phyloP scores from a whole-genome alignment of 2,888 invertebrate species.

The Congeria kusceri region DNA sequence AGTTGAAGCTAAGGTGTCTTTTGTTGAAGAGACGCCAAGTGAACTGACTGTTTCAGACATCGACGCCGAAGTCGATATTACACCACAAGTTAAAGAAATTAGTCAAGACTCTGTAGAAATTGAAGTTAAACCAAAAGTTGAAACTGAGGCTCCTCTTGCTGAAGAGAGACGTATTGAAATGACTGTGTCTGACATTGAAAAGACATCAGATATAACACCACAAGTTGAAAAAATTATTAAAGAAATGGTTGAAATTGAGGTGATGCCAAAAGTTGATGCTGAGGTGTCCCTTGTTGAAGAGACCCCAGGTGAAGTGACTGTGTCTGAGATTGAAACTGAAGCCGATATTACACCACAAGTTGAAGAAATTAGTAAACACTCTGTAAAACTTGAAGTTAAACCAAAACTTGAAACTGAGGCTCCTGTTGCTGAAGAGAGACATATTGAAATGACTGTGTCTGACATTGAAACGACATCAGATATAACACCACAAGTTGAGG shows the following conservation, averaged over 20 bases:
- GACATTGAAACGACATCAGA: conserved; percentile 7
- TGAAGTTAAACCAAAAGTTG: conserved; percentile 10
- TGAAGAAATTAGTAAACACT: background rate
- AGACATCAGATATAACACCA: conserved; percentile 26
- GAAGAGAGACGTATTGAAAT: background rate
- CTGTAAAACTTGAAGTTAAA: conserved; percentile 21
- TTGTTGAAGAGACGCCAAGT: conserved; percentile 11
- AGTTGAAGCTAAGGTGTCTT: conserved; percentile 5
- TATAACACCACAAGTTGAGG: conserved; percentile 14
- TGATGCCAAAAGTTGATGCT: conserved; percentile 20
- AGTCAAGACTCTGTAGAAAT: conserved; percentile 10
- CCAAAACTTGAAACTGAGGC: conserved; percentile 10
- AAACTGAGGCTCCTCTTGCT: conserved; percentile 8
- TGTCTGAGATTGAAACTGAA: conserved; percentile 5
- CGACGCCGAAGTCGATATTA: background rate
- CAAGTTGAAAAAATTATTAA: conserved; percentile 80
- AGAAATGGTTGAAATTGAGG: conserved; percentile 80
- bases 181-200: conserved; percentile 8
- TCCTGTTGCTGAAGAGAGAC: conserved; percentile 14
- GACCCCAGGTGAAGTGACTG: conserved; percentile 8
- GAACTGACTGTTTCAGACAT: conserved; percentile 16
- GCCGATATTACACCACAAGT: conserved; percentile 22
- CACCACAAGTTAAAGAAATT: conserved; percentile 21
- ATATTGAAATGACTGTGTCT: conserved; percentile 13
- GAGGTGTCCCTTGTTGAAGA: conserved; percentile 7